These are phyloP conservation scores for Gymnodraco acuticeps DNA, from an alignment of 2,797 vertebrate genomes.

Conservation along the genomic window DNA sequence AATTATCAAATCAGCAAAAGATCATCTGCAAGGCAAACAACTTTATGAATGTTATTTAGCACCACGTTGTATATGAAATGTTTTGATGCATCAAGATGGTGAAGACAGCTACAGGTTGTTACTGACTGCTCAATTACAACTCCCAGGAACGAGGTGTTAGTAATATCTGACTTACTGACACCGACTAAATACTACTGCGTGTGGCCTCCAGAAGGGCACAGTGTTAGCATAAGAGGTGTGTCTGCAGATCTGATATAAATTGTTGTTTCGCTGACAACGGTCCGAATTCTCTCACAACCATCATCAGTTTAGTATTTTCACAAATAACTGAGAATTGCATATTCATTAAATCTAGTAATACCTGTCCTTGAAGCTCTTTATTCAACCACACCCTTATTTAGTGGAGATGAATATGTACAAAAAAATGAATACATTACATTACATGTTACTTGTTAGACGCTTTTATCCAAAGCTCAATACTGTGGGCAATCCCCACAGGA, in stretches of 20 bases:
- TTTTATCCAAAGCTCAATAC: no score
- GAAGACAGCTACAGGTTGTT: neutral
- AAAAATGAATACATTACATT: no score
- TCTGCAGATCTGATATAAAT: neutral
- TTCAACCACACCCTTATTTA: neutral
- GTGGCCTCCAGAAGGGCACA: neutral
- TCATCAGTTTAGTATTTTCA: neutral
- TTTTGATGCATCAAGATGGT: neutral
- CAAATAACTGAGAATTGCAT: neutral
- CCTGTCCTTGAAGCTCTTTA: neutral
- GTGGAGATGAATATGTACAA: neutral
- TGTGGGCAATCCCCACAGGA: no score
- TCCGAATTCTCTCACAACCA: neutral
- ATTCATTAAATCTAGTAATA: neutral
- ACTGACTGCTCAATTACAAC: neutral
- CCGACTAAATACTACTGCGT: neutral
- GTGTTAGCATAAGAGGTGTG: neutral
- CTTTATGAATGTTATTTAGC: conserved; percentile 10
- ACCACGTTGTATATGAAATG: neutral
- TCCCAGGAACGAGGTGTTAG: neutral
- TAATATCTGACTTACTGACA: neutral
- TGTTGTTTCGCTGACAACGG: neutral
- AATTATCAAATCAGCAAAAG: neutral
- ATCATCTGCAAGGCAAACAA: conserved; percentile 9
- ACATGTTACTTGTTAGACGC: no score